Evolutionary conservation across 2,888 invertebrate genomes (phyloP).

Genomic region (Stomorhina lunata): DNA sequence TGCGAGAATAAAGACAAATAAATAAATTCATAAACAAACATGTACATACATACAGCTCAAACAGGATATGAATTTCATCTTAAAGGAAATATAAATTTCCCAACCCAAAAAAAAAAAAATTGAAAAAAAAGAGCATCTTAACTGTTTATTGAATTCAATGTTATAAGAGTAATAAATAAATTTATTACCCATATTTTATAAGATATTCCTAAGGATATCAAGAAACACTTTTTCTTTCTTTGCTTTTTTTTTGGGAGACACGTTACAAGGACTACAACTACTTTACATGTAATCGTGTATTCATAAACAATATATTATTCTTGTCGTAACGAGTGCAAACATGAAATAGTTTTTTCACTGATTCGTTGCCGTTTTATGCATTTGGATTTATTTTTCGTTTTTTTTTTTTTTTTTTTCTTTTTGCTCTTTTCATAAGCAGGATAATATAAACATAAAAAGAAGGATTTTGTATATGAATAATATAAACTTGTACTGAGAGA

Average conservation of each 20-base stretch:
- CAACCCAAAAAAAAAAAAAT: neutral
- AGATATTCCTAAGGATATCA: slow-evolving; percentile 69
- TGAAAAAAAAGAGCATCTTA: slow-evolving; percentile 10
- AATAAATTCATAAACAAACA: neutral
- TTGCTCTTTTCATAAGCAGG: slow-evolving; percentile 35
- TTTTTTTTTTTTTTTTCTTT: neutral
- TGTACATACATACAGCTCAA: neutral
- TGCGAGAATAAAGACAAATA: slow-evolving; percentile 2
- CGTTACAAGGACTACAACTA: slow-evolving; percentile 52
- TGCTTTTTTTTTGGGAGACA: slow-evolving; percentile 2
- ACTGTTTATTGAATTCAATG: slow-evolving; percentile 58
- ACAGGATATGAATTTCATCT: slow-evolving; percentile 10
- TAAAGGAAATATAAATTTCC: slow-evolving; percentile 28
- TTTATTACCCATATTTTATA: slow-evolving; percentile 76
- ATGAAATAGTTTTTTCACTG: slow-evolving; percentile 43
- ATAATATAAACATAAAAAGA: slow-evolving; percentile 58
- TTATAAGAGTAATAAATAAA: slow-evolving; percentile 72
- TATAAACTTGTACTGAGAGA: slow-evolving; percentile 5
- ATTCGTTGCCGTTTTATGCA: slow-evolving; percentile 31
- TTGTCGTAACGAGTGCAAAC: slow-evolving; percentile 30
- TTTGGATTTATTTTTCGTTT: neutral
- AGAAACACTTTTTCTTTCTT: slow-evolving; percentile 1
- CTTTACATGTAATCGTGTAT: slow-evolving; percentile 65
- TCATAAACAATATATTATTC: slow-evolving; percentile 66
- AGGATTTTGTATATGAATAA: slow-evolving; percentile 47